Conservation (phyloP, 2,797 vertebrate species). For the Pteropus rufus region DNA sequence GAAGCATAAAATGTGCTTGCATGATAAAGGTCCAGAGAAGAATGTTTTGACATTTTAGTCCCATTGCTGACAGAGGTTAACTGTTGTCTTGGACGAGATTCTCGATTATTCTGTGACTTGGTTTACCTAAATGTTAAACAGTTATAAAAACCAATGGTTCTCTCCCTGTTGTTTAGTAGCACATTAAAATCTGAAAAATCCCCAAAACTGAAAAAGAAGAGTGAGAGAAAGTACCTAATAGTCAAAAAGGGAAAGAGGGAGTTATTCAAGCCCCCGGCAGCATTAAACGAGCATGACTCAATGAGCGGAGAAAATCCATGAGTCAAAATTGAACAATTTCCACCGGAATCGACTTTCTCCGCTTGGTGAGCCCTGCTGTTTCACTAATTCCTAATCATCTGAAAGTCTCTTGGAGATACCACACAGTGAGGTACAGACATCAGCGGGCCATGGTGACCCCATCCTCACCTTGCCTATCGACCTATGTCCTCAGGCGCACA, state of each 20-base stretch:
- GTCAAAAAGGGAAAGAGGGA: conserved; percentile 45
- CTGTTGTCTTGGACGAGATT: background rate
- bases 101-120: background rate
- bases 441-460: background rate
- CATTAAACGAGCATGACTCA: conserved; percentile 27
- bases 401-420: background rate
- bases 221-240: conserved; percentile 56
- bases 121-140: conserved; percentile 34
- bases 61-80: background rate
- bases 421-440: background rate
- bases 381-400: background rate
- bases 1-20: background rate
- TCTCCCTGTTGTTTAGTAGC: background rate
- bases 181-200: conserved; percentile 49
- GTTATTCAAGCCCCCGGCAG: background rate
- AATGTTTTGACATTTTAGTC: background rate
- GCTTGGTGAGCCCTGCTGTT: background rate
- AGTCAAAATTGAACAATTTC: conserved; percentile 10
- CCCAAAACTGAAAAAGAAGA: conserved; percentile 45
- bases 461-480: background rate
- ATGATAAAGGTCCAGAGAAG: background rate
- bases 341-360: background rate
- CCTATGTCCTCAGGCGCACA: background rate
- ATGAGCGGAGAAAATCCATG: background rate
- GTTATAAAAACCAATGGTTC: background rate